Percentiles rank a stretch among this genome's conserved stretches.
These are phyloP conservation scores for Dryas iulia DNA, from an alignment of 1,140 invertebrate genomes.

Conservation along the genomic window DNA sequence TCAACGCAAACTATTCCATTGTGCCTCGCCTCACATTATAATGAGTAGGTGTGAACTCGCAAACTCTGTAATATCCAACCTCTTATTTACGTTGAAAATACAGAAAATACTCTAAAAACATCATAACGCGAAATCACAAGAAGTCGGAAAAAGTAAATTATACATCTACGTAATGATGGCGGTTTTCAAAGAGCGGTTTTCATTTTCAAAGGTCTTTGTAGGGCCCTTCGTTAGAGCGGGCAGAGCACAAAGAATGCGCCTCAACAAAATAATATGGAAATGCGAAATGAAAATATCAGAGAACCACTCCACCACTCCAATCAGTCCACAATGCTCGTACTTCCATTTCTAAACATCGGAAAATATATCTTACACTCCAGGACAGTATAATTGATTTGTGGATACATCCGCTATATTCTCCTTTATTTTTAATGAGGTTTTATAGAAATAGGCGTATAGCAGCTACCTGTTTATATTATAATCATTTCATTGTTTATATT, in stretches of 20 bases:
- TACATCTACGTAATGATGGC: slow-evolving; percentile 53
- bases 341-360: slow-evolving; percentile 48
- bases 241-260: slow-evolving; percentile 24
- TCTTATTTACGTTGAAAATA: background rate
- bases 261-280: slow-evolving; percentile 69
- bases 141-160: slow-evolving; percentile 43
- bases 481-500: no score
- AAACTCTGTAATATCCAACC: background rate
- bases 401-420: background rate
- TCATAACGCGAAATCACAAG: slow-evolving; percentile 10
- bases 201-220: slow-evolving; percentile 48
- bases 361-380: slow-evolving; percentile 33
- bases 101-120: slow-evolving; percentile 13
- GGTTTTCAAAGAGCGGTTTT: slow-evolving; percentile 51
- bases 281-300: slow-evolving; percentile 61
- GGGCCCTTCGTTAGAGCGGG: slow-evolving; percentile 48
- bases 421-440: background rate
- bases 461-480: no score
- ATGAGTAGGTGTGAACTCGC: background rate
- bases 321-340: slow-evolving; percentile 44
- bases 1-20: slow-evolving; percentile 29
- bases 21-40: background rate
- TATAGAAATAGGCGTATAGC: background rate
- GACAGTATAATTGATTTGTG: slow-evolving; percentile 4
- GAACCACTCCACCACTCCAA: slow-evolving; percentile 44